phyloP scores from a whole-genome alignment of 1,140 invertebrate genomes.

The Alviniconcha marisindica region DNA sequence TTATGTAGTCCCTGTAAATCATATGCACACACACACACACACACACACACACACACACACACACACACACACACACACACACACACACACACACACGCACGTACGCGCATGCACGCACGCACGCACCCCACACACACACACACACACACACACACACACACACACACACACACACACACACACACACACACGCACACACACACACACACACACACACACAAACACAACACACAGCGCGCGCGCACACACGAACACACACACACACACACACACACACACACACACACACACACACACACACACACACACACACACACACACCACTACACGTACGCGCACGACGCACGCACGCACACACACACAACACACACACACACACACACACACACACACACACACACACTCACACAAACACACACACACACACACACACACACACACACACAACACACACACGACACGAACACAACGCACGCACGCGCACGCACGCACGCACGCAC shows the following conservation, averaged over 20 bases:
- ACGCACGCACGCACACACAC: conserved; percentile 16
- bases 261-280: not conserved
- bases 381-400: conserved; percentile 1
- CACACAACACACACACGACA: too few species aligned
- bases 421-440: conserved; percentile 30
- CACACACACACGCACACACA: not conserved
- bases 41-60: not conserved
- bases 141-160: conserved; percentile 1
- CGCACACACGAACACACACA: not conserved
- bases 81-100: not conserved
- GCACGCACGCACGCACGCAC: too few species aligned
- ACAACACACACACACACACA: conserved; percentile 8
- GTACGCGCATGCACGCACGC: not conserved
- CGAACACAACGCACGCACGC: too few species aligned
- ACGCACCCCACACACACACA: not conserved
- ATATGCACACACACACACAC: not conserved
- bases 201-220: not conserved
- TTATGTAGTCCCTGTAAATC: not conserved
- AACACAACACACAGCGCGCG: too few species aligned
- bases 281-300: not conserved
- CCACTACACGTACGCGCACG: too few species aligned
- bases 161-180: not conserved
- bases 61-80: not conserved
- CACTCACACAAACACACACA: conserved; percentile 17
- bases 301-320: not conserved